A percentile compares a stretch with the other conserved stretches of the same genome.
Conservation (phyloP, 2,797 vertebrate species). For the Tachyglossus aculeatus region DNA sequence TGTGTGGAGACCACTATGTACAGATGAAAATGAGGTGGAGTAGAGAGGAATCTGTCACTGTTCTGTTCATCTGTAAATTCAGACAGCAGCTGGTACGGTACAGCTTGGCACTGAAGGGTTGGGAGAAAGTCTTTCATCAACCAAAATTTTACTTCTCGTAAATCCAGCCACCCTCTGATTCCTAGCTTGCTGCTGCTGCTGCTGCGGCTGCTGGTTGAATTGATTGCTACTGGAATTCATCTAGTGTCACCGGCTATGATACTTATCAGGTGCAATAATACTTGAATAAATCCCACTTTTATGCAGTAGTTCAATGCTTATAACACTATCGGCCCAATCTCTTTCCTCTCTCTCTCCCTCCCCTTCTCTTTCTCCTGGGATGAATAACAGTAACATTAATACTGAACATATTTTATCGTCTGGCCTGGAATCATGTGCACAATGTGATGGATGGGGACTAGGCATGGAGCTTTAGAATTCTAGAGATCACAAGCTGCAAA, state of each 20-base stretch:
- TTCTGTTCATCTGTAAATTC: background rate
- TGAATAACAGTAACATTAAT: conserved; percentile 40
- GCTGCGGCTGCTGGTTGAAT: conserved; percentile 1
- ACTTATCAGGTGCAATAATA: conserved; percentile 33
- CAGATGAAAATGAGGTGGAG: no score
- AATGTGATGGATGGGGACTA: background rate
- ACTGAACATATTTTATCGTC: accelerated
- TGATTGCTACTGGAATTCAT: conserved; percentile 52
- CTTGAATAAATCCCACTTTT: conserved; percentile 29
- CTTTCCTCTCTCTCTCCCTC: background rate
- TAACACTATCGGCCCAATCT: background rate
- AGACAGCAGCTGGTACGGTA: background rate
- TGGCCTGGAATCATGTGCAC: background rate
- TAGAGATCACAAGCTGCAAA: background rate
- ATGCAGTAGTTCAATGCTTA: conserved; percentile 8
- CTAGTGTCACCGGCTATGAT: conserved; percentile 29
- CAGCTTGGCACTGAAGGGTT: background rate
- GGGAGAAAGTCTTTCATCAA: background rate
- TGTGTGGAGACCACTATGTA: no score
- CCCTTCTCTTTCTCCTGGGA: background rate
- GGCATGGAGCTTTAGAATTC: background rate
- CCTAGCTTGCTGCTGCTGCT: conserved; percentile 48
- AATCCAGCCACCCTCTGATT: conserved; percentile 37
- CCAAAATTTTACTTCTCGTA: conserved; percentile 37
- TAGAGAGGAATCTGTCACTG: no score